These are phyloP conservation scores for Hecatera dysodea DNA, from an alignment of 2,888 invertebrate species.

Conservation along the genomic window DNA sequence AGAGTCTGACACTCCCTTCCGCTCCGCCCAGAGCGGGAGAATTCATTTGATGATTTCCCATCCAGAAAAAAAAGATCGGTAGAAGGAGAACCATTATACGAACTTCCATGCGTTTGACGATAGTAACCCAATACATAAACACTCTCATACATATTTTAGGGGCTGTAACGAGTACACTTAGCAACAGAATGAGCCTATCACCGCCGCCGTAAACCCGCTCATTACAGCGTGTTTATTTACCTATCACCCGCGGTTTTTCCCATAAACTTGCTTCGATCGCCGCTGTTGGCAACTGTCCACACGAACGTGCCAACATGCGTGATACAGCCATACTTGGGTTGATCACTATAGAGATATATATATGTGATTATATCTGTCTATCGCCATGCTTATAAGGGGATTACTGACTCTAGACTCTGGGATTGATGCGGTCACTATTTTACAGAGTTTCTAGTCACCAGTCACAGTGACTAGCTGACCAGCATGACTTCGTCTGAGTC, in stretches of 20 bases:
- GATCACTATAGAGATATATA: not conserved
- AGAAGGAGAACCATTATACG: not conserved
- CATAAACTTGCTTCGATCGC: not conserved
- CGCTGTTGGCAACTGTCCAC: not conserved
- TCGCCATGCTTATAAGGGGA: not conserved
- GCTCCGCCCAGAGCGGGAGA: too few relatives aligned
- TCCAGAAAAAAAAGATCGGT: too few relatives aligned
- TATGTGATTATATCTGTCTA: not conserved
- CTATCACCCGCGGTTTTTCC: not conserved
- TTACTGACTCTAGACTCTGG: too few relatives aligned
- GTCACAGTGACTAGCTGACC: too few relatives aligned
- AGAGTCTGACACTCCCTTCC: too few relatives aligned
- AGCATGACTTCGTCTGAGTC: too few relatives aligned
- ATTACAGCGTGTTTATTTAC: not conserved
- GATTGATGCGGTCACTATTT: too few relatives aligned
- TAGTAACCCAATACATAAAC: not conserved
- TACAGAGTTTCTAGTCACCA: too few relatives aligned
- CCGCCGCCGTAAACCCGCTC: not conserved
- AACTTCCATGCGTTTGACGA: not conserved
- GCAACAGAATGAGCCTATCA: not conserved
- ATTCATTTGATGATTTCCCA: too few relatives aligned
- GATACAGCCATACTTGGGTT: not conserved
- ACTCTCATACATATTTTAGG: conserved; percentile 14
- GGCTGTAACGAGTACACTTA: not conserved
- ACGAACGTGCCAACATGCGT: not conserved